A percentile compares a stretch with the other conserved stretches of the same genome.
phyloP scores from a whole-genome alignment of 1,140 invertebrate species.

The Ptiloglossa arizonensis region DNA sequence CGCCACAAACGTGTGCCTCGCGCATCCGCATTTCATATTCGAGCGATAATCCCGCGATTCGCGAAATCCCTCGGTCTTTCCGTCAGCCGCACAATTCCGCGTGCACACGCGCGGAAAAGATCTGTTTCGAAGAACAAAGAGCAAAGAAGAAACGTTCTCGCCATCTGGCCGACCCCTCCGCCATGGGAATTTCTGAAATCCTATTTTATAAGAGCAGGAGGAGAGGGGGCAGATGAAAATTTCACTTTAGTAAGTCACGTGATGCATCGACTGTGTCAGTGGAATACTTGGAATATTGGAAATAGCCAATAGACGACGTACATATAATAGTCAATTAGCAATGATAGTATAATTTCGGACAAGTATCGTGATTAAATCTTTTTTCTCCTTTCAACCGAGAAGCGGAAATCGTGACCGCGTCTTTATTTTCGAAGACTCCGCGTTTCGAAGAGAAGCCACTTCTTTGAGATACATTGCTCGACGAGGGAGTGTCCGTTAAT shows the following conservation, averaged over 20 bases:
- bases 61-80: conserved; percentile 25
- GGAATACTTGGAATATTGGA: too few relatives aligned
- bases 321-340: too few relatives aligned
- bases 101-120: background rate
- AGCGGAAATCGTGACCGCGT: too few relatives aligned
- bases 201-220: too few relatives aligned
- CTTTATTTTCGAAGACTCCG: too few relatives aligned
- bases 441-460: background rate
- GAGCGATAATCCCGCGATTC: conserved; percentile 41
- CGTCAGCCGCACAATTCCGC: background rate
- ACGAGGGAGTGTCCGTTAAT: conserved; percentile 13
- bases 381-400: too few relatives aligned
- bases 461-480: background rate
- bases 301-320: too few relatives aligned
- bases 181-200: too few relatives aligned
- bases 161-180: conserved; percentile 46
- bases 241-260: conserved; percentile 50
- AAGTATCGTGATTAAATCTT: too few relatives aligned
- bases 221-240: conserved; percentile 43
- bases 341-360: too few relatives aligned
- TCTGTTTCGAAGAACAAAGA: background rate
- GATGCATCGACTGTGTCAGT: too few relatives aligned
- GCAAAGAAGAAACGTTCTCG: conserved; percentile 48
- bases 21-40: conserved; percentile 48
- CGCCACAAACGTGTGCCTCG: conserved; percentile 26